Evolutionary conservation across 2,797 vertebrate species (phyloP).

Genomic region (Perdix hodgsoniae): DNA sequence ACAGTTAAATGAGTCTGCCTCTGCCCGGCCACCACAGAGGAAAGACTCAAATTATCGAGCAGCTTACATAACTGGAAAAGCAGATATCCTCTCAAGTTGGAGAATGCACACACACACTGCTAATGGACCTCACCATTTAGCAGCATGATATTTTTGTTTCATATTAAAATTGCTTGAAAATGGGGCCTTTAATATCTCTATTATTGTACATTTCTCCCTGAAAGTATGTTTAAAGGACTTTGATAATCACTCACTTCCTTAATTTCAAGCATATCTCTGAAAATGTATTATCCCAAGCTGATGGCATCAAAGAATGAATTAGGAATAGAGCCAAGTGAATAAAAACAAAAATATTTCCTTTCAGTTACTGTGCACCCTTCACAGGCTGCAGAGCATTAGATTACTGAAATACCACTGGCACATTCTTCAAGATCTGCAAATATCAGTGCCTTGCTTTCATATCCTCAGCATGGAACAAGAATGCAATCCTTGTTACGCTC

Average conservation of each 20-base stretch:
- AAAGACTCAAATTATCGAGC: conserved; percentile 29
- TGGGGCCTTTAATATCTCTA: conserved; percentile 44
- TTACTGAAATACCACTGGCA: conserved; percentile 42
- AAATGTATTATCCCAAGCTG: conserved; percentile 64
- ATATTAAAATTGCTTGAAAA: conserved; percentile 58
- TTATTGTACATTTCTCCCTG: conserved; percentile 57
- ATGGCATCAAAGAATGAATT: conserved; percentile 73
- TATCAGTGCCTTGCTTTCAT: conserved; percentile 8
- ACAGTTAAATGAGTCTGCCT: not conserved
- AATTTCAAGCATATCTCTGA: conserved; percentile 61
- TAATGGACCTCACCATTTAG: not conserved
- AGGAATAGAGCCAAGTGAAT: conserved; percentile 65
- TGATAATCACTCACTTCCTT: conserved; percentile 66
- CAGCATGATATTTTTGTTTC: conserved; percentile 13
- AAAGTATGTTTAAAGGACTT: conserved; percentile 52
- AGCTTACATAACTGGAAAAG: not conserved
- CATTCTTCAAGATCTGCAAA: conserved; percentile 42
- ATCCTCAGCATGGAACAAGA: not conserved
- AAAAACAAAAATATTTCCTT: conserved; percentile 72
- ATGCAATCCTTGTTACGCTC: not conserved
- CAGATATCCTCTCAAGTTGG: conserved; percentile 6
- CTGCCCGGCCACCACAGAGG: not conserved
- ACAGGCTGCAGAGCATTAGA: conserved; percentile 55
- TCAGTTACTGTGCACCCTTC: conserved; percentile 47
- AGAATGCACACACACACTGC: not conserved